These are phyloP conservation scores for Acipenser ruthenus DNA, from an alignment of 2,797 vertebrate genomes.

Conservation along the genomic window DNA sequence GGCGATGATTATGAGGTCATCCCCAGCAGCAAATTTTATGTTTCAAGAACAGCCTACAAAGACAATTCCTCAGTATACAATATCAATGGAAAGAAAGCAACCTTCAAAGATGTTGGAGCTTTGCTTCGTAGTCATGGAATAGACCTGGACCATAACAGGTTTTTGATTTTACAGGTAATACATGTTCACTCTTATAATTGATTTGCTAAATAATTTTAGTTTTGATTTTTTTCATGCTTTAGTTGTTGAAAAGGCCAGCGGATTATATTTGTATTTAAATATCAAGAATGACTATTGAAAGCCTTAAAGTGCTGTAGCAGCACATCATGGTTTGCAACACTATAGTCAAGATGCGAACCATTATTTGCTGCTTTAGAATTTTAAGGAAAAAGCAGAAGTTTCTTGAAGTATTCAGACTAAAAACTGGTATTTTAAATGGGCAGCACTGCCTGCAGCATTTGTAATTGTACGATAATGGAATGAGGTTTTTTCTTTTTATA, in stretches of 20 bases:
- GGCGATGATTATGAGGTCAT: constrained; percentile 95
- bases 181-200: constrained; percentile 9
- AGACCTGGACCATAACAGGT: constrained; percentile 96
- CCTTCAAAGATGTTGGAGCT: constrained; percentile 87
- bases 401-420: background rate
- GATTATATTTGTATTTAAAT: background rate
- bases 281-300: constrained; percentile 25
- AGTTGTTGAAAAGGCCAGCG: background rate
- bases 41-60: constrained; percentile 90
- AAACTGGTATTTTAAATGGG: constrained; percentile 13
- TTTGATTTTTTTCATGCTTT: no score
- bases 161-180: constrained; percentile 94
- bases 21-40: constrained; percentile 89
- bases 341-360: constrained; percentile 81
- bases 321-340: constrained; percentile 99
- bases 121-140: constrained; percentile 93
- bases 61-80: constrained; percentile 89
- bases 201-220: background rate
- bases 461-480: background rate
- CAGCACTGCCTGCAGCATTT: background rate
- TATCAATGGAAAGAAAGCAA: constrained; percentile 81
- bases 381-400: constrained; percentile 63
- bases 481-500: constrained; percentile 36
- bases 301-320: constrained; percentile 94
- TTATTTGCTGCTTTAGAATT: constrained; percentile 97